Evolutionary conservation across 2,797 vertebrate genomes (phyloP).

Genomic region (Danio tinwini): DNA sequence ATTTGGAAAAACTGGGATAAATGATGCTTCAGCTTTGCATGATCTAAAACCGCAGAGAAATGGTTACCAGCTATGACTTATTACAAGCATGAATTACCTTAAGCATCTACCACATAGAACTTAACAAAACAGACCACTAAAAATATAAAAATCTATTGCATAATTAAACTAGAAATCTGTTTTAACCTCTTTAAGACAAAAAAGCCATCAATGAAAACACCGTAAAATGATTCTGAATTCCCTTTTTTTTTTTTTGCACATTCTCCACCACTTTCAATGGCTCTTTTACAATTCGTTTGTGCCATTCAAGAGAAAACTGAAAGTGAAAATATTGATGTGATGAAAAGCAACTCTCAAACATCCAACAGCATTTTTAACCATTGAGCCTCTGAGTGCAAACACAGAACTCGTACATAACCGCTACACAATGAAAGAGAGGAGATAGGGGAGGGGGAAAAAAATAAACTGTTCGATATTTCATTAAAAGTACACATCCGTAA

Average conservation of each 20-base stretch:
- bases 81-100: constrained; percentile 46
- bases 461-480: constrained; percentile 46
- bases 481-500: constrained; percentile 61
- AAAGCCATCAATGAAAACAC: constrained; percentile 39
- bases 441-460: constrained; percentile 46
- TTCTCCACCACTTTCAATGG: constrained; percentile 39
- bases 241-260: constrained; percentile 56
- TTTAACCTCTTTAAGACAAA: constrained; percentile 50
- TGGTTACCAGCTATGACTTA: constrained; percentile 38
- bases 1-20: constrained; percentile 43
- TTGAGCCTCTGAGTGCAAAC: constrained; percentile 28
- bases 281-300: constrained; percentile 45
- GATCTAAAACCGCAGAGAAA: constrained; percentile 48
- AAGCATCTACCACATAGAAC: constrained; percentile 47
- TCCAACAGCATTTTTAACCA: constrained; percentile 29
- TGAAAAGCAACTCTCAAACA: constrained; percentile 35
- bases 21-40: constrained; percentile 42
- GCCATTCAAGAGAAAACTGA: constrained; percentile 33
- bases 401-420: constrained; percentile 36
- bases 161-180: constrained; percentile 56
- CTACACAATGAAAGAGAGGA: constrained; percentile 29
- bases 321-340: constrained; percentile 40
- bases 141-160: constrained; percentile 62
- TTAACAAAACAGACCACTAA: constrained; percentile 29
- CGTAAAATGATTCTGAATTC: constrained; percentile 40